Percentiles rank a stretch among this genome's conserved stretches.
phyloP scores from a whole-genome alignment of 1,140 invertebrate species.

The Drosophila persimilis region DNA sequence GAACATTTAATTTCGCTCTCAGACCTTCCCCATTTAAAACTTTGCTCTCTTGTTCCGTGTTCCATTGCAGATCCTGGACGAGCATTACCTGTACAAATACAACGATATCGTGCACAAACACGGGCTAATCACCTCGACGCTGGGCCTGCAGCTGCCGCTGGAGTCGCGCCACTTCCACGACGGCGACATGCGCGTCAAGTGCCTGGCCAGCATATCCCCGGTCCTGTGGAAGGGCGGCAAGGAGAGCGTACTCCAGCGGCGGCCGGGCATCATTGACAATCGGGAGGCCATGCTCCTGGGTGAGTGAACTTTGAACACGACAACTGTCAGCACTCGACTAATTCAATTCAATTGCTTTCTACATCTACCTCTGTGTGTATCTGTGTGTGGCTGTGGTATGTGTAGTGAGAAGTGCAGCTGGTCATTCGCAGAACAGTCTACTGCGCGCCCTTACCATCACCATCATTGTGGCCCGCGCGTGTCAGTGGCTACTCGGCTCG shows the following conservation, averaged over 20 bases:
- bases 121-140: conserved; percentile 84
- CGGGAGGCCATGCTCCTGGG: conserved; percentile 85
- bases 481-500: conserved; percentile 71
- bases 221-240: conserved; percentile 85
- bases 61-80: conserved; percentile 83
- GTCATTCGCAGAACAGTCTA: conserved; percentile 48
- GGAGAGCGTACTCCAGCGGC: conserved; percentile 84
- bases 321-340: conserved; percentile 11
- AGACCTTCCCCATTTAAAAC: conserved; percentile 10
- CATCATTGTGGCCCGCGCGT: conserved; percentile 65
- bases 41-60: conserved; percentile 8
- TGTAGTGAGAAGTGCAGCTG: conserved; percentile 68
- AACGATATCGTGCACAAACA: conserved; percentile 84
- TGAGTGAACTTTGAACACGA: conserved; percentile 71
- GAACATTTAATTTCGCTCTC: conserved; percentile 47
- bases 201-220: conserved; percentile 85
- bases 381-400: too few relatives aligned
- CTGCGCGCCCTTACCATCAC: conserved; percentile 67
- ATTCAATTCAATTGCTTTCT: conserved; percentile 7
- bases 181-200: conserved; percentile 85
- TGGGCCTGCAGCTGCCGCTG: conserved; percentile 85
- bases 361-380: not conserved
- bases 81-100: conserved; percentile 83
- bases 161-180: conserved; percentile 84
- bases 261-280: conserved; percentile 84